These are phyloP conservation scores for Toxotes chatareus DNA, from an alignment of 2,113 vertebrate species.

Conservation along the genomic window DNA sequence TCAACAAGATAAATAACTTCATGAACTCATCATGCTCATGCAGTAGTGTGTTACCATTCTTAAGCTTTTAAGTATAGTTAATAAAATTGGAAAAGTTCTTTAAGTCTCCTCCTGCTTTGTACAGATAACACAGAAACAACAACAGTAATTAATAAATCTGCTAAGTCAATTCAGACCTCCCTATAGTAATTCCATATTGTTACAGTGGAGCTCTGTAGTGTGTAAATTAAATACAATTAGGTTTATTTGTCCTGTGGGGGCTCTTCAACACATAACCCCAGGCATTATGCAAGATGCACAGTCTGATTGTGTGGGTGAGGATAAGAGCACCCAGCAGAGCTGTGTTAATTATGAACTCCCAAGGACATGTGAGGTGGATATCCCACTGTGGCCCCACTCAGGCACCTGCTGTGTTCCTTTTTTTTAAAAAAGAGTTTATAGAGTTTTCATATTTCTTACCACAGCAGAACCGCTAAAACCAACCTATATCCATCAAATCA, in stretches of 20 bases:
- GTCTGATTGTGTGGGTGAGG: slow-evolving; percentile 39
- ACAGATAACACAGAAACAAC: slow-evolving; percentile 17
- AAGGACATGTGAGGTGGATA: background rate
- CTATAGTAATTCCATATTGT: slow-evolving; percentile 2
- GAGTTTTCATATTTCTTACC: background rate
- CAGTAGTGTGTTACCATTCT: background rate
- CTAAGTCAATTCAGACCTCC: background rate
- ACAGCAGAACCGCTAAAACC: background rate
- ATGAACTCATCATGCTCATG: background rate
- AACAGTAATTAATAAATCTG: slow-evolving; percentile 16
- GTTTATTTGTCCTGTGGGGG: background rate
- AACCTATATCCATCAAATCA: background rate
- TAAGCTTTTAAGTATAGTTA: background rate
- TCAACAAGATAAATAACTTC: background rate
- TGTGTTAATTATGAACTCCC: slow-evolving; percentile 38
- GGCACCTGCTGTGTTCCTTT: slow-evolving; percentile 8
- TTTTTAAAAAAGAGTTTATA: background rate
- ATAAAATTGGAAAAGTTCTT: background rate
- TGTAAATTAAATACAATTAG: slow-evolving; percentile 17
- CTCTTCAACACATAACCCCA: slow-evolving; percentile 1
- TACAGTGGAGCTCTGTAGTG: background rate
- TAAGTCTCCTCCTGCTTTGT: background rate
- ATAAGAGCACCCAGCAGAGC: slow-evolving; percentile 20
- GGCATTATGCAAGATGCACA: slow-evolving; percentile 13
- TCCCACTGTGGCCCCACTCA: slow-evolving; percentile 4